Evolutionary conservation across 2,113 vertebrate genomes (phyloP), one percentile per base, ranked within the genome.

Genomic region (Lophius piscatorius): DNA sequence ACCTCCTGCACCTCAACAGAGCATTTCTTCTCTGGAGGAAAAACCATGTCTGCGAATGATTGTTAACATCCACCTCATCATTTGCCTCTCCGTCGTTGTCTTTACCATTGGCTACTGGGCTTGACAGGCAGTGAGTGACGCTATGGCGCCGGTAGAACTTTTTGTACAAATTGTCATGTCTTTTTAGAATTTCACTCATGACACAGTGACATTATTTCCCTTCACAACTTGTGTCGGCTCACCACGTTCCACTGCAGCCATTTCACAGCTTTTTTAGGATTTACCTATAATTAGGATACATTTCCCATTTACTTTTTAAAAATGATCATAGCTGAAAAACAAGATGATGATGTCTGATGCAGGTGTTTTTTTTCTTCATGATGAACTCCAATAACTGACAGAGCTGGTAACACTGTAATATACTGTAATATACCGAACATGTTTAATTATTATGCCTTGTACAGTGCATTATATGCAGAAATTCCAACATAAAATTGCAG

Each of bases 71-170:
- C 98, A 94, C 85, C 85, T 98, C 58, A 62, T 98, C 0, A 0
- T 98, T 2, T 95, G 94, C 2, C 9, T 94, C 1, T 87, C 90
- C 0, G 89, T 92, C 0, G 88, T 90, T 0, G 2, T 92, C 55
- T 99, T 99, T 12, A 91, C 98, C 56, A 92, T 94, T 81, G 94
- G 91, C 0, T 98, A 94, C 89, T 99, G 98, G n/a, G 95, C 89
- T 0, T 96, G 91, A 89, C 0, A 0, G 47, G 13, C 14, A 23
- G 18, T 18, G 24, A 6, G 29, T 28, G 11, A 7, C 29, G 9
- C 29, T 31, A n/a, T n/a, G n/a, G n/a, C n/a, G n/a, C n/a, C n/a
- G n/a, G n/a, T n/a, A n/a, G n/a, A n/a, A n/a, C n/a, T n/a, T n/a
- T n/a, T n/a, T n/a, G n/a, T n/a, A n/a, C n/a, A n/a, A n/a, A n/a